Percentiles rank a stretch among this genome's conserved stretches.
Evolutionary conservation across 2,888 invertebrate genomes (phyloP).

Genomic region (Lucinisca nassula): DNA sequence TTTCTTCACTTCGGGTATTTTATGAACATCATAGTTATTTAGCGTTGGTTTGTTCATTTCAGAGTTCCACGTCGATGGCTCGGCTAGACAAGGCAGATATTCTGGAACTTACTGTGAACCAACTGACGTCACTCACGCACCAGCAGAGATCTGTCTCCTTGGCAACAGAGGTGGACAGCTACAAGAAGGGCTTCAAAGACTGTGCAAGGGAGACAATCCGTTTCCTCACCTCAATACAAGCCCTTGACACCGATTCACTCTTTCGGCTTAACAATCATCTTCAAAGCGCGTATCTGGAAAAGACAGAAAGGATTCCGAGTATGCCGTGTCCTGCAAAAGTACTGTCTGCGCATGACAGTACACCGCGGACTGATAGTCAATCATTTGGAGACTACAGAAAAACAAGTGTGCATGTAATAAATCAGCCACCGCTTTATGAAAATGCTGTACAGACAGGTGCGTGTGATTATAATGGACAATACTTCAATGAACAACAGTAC

Average conservation of each 20-base stretch:
- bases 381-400: no score
- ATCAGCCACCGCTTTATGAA: no score
- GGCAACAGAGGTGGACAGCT: slow-evolving; percentile 23
- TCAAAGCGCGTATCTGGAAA: background rate
- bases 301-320: background rate
- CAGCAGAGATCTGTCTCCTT: slow-evolving; percentile 22
- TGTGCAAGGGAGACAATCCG: slow-evolving; percentile 30
- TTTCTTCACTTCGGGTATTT: no score
- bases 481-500: no score
- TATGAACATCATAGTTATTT: no score
- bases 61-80: slow-evolving; percentile 36
- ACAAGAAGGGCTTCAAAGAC: slow-evolving; percentile 38
- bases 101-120: slow-evolving; percentile 31
- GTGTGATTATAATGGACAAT: no score
- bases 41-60: slow-evolving; percentile 14
- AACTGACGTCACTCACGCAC: slow-evolving; percentile 38
- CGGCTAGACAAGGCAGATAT: slow-evolving; percentile 43
- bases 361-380: no score
- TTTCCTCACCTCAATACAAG: slow-evolving; percentile 6
- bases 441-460: no score
- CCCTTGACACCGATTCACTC: background rate
- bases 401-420: no score
- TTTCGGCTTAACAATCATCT: slow-evolving; percentile 35
- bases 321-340: background rate
- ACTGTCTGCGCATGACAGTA: background rate